Evolutionary conservation across 2,888 invertebrate genomes (phyloP).

Genomic region (Polyommatus iphigenia): DNA sequence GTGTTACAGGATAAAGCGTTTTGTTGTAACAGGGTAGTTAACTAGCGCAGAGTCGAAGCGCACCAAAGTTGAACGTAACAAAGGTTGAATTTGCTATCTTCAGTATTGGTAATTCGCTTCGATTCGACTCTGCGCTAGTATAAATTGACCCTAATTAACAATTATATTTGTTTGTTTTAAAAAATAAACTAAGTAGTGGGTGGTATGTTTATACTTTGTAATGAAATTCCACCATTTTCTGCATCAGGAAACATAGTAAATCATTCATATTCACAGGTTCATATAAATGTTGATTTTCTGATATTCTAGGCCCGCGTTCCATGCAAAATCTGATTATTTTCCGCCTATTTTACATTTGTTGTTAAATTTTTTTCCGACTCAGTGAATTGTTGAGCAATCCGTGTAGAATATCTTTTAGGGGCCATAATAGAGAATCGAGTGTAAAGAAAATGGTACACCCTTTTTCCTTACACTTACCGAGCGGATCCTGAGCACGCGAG

Average conservation of each 20-base stretch:
- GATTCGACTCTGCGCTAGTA: too few relatives aligned
- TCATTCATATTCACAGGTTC: neutral
- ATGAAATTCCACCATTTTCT: neutral
- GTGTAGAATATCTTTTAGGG: conserved; percentile 29
- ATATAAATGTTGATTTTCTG: conserved; percentile 8
- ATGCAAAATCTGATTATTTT: conserved; percentile 3
- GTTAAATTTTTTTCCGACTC: conserved; percentile 9
- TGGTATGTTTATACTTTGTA: neutral
- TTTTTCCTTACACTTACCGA: conserved; percentile 26
- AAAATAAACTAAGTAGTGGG: too few relatives aligned
- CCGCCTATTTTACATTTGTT: conserved; percentile 16
- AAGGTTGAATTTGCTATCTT: too few relatives aligned
- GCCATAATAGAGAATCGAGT: conserved; percentile 27
- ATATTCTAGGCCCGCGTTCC: neutral
- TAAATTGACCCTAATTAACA: too few relatives aligned
- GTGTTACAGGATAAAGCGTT: too few relatives aligned
- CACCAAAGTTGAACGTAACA: too few relatives aligned
- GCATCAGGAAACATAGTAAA: neutral
- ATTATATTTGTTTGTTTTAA: too few relatives aligned
- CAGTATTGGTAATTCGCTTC: too few relatives aligned
- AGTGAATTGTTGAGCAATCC: conserved; percentile 17
- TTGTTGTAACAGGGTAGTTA: too few relatives aligned
- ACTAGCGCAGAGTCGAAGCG: too few relatives aligned
- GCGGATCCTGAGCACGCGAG: conserved; percentile 27
- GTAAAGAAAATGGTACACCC: conserved; percentile 28